Conservation (phyloP, 2,888 invertebrate genomes). For the Arctia plantaginis region DNA sequence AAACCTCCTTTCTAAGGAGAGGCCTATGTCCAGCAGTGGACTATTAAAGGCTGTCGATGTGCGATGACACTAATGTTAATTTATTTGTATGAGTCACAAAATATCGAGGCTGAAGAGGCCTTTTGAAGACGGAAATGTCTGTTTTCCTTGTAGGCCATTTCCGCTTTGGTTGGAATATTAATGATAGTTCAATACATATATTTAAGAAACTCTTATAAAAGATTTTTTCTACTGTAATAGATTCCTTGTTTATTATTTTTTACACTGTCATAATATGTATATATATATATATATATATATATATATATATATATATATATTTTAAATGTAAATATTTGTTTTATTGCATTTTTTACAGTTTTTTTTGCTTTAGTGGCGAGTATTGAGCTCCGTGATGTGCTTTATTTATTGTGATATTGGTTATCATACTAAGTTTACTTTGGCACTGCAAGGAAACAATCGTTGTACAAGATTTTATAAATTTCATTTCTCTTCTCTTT, state of each 20-base stretch:
- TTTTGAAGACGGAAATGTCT: neutral
- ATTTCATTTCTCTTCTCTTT: no score
- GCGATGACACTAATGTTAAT: no score
- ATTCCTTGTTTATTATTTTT: neutral
- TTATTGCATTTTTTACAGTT: neutral
- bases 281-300: neutral
- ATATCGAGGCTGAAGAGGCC: neutral
- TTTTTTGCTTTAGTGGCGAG: neutral
- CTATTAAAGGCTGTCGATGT: no score
- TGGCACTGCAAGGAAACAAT: no score
- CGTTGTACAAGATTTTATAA: no score
- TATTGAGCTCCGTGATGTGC: neutral
- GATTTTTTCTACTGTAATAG: neutral
- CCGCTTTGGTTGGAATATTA: slow-evolving; percentile 1
- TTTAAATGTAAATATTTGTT: neutral
- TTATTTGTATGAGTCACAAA: neutral
- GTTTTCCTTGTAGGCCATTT: neutral
- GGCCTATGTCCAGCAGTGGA: no score
- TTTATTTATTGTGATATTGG: no score
- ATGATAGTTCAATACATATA: neutral
- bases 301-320: neutral
- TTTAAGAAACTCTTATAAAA: neutral
- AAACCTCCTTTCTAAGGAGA: no score
- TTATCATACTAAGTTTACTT: no score
- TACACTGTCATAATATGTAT: neutral